Evolutionary conservation across 2,113 vertebrate species (phyloP).

Genomic region (Microtus richardsoni): DNA sequence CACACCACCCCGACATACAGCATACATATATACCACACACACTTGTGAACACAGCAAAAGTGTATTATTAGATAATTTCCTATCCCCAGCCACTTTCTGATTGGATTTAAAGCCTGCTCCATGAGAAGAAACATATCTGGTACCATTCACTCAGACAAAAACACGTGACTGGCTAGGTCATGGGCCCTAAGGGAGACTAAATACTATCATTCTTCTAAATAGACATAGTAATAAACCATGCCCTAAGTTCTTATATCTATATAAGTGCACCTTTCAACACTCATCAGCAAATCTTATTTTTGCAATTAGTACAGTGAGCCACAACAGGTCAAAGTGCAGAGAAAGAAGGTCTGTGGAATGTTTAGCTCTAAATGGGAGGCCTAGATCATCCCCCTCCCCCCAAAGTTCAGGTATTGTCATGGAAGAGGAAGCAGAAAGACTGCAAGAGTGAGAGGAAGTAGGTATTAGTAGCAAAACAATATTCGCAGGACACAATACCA

Average conservation of each 20-base stretch:
- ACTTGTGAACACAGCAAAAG: not conserved
- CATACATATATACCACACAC: not conserved
- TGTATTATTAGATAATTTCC: conserved; percentile 22
- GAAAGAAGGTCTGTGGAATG: not conserved
- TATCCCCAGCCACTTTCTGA: not conserved
- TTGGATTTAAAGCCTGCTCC: not conserved
- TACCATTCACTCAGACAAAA: not conserved
- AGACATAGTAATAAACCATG: not conserved
- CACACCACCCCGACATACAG: too few relatives aligned
- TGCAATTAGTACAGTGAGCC: not conserved
- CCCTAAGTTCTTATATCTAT: not conserved
- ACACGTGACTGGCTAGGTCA: not conserved
- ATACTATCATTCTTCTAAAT: not conserved
- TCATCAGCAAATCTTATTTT: not conserved
- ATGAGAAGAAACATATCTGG: not conserved
- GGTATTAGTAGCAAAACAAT: too few relatives aligned
- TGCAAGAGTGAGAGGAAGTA: too few relatives aligned
- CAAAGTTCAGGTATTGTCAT: too few relatives aligned
- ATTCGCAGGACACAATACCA: too few relatives aligned
- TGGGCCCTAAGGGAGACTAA: not conserved
- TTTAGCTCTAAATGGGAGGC: not conserved
- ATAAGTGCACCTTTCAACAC: not conserved
- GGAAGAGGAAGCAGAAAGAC: too few relatives aligned
- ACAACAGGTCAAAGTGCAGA: not conserved
- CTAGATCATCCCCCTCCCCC: not conserved